Evolutionary conservation across 2,113 vertebrate genomes (phyloP).

Genomic region (Scatophagus argus): DNA sequence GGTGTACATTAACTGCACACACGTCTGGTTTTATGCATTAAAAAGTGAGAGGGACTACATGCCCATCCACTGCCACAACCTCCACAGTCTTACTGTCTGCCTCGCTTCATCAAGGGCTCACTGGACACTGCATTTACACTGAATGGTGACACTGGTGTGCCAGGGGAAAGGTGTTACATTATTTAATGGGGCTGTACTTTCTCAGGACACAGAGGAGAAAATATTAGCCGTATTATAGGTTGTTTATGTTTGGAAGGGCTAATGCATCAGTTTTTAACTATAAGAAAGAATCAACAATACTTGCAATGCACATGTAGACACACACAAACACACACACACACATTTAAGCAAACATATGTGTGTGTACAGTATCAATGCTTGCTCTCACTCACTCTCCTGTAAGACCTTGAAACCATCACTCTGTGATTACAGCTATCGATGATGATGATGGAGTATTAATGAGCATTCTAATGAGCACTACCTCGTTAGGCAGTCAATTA

Average conservation of each 20-base stretch:
- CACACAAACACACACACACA: not conserved
- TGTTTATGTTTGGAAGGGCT: not conserved
- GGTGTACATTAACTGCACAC: not conserved
- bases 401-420: conserved; percentile 72
- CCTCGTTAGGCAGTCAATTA: conserved; percentile 79
- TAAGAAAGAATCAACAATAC: not conserved
- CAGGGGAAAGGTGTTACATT: not conserved
- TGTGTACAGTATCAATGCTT: conserved; percentile 1
- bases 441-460: conserved; percentile 77
- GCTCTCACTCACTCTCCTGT: conserved; percentile 28
- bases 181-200: not conserved
- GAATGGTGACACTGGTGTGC: not conserved
- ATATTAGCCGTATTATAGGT: not conserved
- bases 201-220: too few relatives aligned
- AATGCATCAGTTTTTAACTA: not conserved
- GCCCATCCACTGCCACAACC: not conserved
- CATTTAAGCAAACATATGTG: not conserved
- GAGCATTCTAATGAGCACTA: conserved; percentile 66
- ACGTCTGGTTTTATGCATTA: not conserved
- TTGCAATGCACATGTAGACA: not conserved
- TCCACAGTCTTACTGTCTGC: not conserved
- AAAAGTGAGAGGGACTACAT: not conserved
- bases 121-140: not conserved
- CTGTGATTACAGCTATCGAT: conserved; percentile 72
- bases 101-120: too few relatives aligned